A percentile compares a stretch with the other conserved stretches of the same genome.
phyloP scores from a whole-genome alignment of 2,113 vertebrate genomes.

The Ictalurus punctatus region DNA sequence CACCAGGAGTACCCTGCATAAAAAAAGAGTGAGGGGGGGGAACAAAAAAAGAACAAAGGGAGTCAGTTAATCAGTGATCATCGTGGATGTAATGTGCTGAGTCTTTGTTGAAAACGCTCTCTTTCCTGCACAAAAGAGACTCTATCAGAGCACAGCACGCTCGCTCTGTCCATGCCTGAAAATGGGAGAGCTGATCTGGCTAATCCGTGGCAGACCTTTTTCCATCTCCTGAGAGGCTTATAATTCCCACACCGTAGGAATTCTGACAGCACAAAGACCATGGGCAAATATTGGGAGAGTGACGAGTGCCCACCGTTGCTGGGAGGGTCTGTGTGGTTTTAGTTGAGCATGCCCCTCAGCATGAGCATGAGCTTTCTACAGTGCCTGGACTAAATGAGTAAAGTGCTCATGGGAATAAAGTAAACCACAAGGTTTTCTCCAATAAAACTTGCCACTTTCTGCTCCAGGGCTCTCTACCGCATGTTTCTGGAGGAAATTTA shows the following conservation, averaged over 20 bases:
- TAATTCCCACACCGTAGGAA: slow-evolving; percentile 40
- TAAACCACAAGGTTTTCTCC: slow-evolving; percentile 7
- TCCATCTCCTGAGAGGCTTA: slow-evolving; percentile 42
- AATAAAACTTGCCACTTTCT: slow-evolving; percentile 12
- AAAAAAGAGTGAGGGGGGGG: slow-evolving; percentile 33
- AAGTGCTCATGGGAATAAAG: slow-evolving; percentile 20
- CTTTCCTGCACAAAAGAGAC: slow-evolving; percentile 26
- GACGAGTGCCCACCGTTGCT: slow-evolving; percentile 30
- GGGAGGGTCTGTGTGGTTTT: slow-evolving; percentile 31
- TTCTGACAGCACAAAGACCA: slow-evolving; percentile 27
- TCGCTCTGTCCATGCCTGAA: slow-evolving; percentile 19
- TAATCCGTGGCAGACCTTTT: slow-evolving; percentile 47
- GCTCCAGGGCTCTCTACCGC: slow-evolving; percentile 15
- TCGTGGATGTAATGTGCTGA: slow-evolving; percentile 13
- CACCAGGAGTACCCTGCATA: slow-evolving; percentile 85
- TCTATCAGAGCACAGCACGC: slow-evolving; percentile 28
- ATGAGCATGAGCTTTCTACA: slow-evolving; percentile 46
- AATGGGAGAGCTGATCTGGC: slow-evolving; percentile 43
- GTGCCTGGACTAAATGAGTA: neutral
- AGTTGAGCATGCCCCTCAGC: slow-evolving; percentile 44
- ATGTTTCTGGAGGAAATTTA: slow-evolving; percentile 32
- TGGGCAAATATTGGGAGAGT: slow-evolving; percentile 45
- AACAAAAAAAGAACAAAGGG: neutral
- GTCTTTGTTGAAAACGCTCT: slow-evolving; percentile 24
- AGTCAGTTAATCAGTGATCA: slow-evolving; percentile 37